Conservation (phyloP, 2,797 vertebrate genomes). For the Danio jaintianensis region DNA sequence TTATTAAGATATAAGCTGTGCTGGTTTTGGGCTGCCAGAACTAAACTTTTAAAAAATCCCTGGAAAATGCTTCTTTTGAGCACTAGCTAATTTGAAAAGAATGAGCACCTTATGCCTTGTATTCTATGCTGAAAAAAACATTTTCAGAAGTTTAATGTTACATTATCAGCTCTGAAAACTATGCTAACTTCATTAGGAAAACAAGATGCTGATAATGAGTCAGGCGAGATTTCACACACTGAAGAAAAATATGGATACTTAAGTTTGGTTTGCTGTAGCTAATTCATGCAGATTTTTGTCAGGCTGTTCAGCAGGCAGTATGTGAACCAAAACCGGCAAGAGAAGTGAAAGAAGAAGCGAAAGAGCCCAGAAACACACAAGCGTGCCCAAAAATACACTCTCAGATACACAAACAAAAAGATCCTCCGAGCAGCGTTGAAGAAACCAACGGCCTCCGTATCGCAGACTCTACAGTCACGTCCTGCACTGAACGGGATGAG, state of each 20-base stretch:
- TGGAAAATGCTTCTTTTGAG: background rate
- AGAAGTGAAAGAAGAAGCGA: constrained; percentile 54
- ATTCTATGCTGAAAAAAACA: background rate
- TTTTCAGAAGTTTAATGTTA: background rate
- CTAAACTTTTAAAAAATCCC: background rate
- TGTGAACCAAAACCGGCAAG: constrained; percentile 26
- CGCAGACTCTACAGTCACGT: constrained; percentile 54
- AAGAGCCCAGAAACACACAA: constrained; percentile 47
- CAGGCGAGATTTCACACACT: too few species aligned
- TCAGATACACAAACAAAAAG: constrained; percentile 60
- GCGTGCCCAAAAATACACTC: constrained; percentile 42
- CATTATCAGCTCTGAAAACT: background rate
- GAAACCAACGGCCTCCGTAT: constrained; percentile 52
- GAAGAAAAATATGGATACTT: too few species aligned
- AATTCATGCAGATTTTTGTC: background rate
- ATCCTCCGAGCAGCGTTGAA: constrained; percentile 37
- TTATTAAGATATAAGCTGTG: background rate
- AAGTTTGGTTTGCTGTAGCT: background rate
- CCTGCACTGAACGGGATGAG: constrained; percentile 37
- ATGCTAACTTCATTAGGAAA: background rate
- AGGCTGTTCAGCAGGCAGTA: constrained; percentile 38
- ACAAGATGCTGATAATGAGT: too few species aligned
- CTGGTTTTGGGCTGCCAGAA: background rate
- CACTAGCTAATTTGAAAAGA: background rate
- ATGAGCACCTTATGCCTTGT: background rate